These are phyloP conservation scores for Cygnus olor DNA, from an alignment of 2,797 vertebrate species.

Conservation along the genomic window DNA sequence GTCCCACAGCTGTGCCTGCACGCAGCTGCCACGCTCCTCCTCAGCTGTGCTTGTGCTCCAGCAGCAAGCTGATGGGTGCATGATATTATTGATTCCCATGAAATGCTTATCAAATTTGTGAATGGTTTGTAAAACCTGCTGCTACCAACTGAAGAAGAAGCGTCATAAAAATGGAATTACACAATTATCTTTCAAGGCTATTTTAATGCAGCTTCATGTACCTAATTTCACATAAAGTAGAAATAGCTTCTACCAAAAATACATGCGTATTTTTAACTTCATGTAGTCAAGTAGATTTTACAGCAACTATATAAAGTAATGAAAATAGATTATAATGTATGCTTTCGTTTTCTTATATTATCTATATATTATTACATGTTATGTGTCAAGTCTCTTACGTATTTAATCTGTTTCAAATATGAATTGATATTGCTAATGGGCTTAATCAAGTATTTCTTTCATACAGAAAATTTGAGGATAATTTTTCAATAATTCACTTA, in stretches of 20 bases:
- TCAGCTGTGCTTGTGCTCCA: slow-evolving; percentile 32
- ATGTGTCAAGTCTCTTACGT: not conserved
- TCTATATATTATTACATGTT: not conserved
- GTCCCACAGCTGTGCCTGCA: not conserved
- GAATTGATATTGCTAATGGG: not conserved
- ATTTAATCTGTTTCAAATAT: not conserved
- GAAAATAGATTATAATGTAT: slow-evolving; percentile 1
- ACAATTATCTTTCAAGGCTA: slow-evolving; percentile 45
- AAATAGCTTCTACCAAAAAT: slow-evolving; percentile 43
- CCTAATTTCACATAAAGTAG: not conserved
- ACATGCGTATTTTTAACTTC: not conserved
- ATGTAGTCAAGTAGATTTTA: not conserved
- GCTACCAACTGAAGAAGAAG: slow-evolving; percentile 4
- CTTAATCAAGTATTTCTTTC: not conserved
- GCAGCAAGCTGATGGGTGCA: not conserved
- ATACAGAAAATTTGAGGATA: not conserved
- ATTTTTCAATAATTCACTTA: not conserved
- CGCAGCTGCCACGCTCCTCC: not conserved
- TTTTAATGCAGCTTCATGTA: slow-evolving; percentile 18
- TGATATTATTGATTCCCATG: not conserved
- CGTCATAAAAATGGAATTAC: slow-evolving; percentile 29
- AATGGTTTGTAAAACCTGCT: slow-evolving; percentile 41
- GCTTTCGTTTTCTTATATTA: not conserved
- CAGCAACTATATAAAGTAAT: slow-evolving; percentile 21
- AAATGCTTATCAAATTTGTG: slow-evolving; percentile 18